Evolutionary conservation across 2,888 invertebrate genomes (phyloP).

Genomic region (Nomada fucata): DNA sequence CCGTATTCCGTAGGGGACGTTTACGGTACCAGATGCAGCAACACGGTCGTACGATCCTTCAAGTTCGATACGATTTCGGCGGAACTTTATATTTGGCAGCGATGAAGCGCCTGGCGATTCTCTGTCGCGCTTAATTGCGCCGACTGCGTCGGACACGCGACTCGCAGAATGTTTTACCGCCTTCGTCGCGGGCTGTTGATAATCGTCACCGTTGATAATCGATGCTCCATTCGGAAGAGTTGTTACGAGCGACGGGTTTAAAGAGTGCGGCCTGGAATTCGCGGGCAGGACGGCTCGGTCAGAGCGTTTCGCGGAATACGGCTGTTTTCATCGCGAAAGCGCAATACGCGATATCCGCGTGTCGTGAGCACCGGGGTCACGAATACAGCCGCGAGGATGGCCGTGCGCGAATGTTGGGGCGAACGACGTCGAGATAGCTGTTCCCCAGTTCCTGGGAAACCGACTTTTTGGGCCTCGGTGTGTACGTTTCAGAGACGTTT

Average conservation of each 20-base stretch:
- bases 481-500: not conserved
- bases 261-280: constrained; percentile 6
- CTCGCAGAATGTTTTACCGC: too few relatives aligned
- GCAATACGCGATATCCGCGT: constrained; percentile 28
- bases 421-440: constrained; percentile 13
- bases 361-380: constrained; percentile 32
- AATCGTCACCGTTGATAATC: constrained; percentile 2
- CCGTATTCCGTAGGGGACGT: too few relatives aligned
- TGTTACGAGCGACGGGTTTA: not conserved
- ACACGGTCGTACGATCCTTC: too few relatives aligned
- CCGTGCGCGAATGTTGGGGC: not conserved
- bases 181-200: too few relatives aligned
- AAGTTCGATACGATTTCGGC: not conserved
- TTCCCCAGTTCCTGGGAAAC: constrained; percentile 16
- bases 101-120: not conserved
- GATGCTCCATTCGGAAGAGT: not conserved
- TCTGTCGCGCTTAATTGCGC: not conserved
- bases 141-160: not conserved
- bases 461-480: constrained; percentile 13
- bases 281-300: constrained; percentile 5
- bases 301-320: constrained; percentile 15
- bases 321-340: constrained; percentile 20
- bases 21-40: not conserved
- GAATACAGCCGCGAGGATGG: constrained; percentile 6
- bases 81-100: not conserved